Evolutionary conservation across 2,888 invertebrate species (phyloP).

Genomic region (Atethmia centrago): DNA sequence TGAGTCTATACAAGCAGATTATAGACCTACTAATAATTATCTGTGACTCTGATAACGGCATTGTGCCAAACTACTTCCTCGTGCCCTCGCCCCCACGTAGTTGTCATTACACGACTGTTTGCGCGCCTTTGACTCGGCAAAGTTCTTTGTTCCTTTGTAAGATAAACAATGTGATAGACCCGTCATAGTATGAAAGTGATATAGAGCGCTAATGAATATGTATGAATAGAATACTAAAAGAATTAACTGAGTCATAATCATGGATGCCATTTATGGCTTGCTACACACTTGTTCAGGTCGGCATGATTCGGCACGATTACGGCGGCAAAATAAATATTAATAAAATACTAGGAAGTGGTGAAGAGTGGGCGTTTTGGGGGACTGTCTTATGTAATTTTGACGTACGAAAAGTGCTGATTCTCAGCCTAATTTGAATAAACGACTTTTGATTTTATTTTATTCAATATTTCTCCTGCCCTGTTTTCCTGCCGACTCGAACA

Average conservation of each 20-base stretch:
- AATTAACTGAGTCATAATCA: background rate
- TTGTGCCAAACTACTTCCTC: slow-evolving; percentile 31
- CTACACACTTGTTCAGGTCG: no score
- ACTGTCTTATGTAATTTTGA: no score
- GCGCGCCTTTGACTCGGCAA: slow-evolving; percentile 52
- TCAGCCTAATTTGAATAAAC: no score
- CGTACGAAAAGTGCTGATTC: no score
- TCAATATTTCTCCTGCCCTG: no score
- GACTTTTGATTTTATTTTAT: no score
- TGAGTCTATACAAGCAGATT: background rate
- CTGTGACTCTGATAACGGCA: slow-evolving; percentile 6
- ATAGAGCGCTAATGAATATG: slow-evolving; percentile 30
- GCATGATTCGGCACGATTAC: no score
- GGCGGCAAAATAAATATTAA: no score
- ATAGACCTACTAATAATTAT: background rate
- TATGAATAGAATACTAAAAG: background rate
- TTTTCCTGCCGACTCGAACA: no score
- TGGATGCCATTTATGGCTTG: background rate
- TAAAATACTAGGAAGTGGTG: no score
- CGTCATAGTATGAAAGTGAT: slow-evolving; percentile 23
- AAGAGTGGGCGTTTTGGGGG: no score
- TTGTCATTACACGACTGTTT: slow-evolving; percentile 55
- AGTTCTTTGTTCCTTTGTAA: slow-evolving; percentile 60
- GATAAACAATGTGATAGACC: slow-evolving; percentile 48
- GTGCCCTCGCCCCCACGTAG: slow-evolving; percentile 11